A percentile compares a stretch with the other conserved stretches of the same genome.
These are phyloP conservation scores for Malachius bipustulatus DNA, from an alignment of 2,888 invertebrate genomes.

Conservation along the genomic window DNA sequence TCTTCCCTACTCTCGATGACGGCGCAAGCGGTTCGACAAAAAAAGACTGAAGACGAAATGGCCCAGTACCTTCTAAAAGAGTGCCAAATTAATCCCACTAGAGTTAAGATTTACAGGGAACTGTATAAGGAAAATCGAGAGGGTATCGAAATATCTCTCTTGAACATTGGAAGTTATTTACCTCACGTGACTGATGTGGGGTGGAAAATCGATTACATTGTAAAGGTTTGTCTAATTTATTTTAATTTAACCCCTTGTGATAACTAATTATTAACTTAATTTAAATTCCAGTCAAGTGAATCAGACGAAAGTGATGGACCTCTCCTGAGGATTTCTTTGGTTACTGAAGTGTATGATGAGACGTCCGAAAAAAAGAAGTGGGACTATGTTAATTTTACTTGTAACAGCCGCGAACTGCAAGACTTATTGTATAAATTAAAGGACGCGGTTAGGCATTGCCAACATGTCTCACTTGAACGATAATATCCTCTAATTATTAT, in stretches of 20 bases:
- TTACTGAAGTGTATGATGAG: conserved; percentile 28
- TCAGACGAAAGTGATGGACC: conserved; percentile 31
- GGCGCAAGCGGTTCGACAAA: conserved; percentile 28
- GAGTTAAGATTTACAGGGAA: conserved; percentile 23
- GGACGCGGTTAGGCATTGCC: conserved; percentile 51
- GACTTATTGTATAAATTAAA: conserved; percentile 56
- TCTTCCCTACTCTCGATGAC: conserved; percentile 28
- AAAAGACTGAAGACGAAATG: conserved; percentile 24
- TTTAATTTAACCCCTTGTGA: conserved; percentile 4
- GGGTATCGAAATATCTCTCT: conserved; percentile 26
- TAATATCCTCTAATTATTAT: conserved; percentile 11
- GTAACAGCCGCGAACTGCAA: conserved; percentile 50
- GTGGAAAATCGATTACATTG: conserved; percentile 47
- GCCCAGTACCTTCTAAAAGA: conserved; percentile 23
- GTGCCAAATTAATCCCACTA: conserved; percentile 23
- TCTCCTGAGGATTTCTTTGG: conserved; percentile 30
- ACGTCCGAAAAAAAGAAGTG: conserved; percentile 35
- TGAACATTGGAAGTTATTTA: conserved; percentile 33
- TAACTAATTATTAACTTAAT: no score
- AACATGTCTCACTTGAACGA: conserved; percentile 35
- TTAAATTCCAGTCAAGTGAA: conserved; percentile 31
- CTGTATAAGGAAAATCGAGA: conserved; percentile 27
- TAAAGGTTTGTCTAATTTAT: conserved; percentile 27
- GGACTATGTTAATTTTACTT: conserved; percentile 46
- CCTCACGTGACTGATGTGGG: conserved; percentile 46